A percentile compares a stretch with the other conserved stretches of the same genome.
phyloP scores from a whole-genome alignment of 2,888 invertebrate genomes.

The Leuctra nigra region DNA sequence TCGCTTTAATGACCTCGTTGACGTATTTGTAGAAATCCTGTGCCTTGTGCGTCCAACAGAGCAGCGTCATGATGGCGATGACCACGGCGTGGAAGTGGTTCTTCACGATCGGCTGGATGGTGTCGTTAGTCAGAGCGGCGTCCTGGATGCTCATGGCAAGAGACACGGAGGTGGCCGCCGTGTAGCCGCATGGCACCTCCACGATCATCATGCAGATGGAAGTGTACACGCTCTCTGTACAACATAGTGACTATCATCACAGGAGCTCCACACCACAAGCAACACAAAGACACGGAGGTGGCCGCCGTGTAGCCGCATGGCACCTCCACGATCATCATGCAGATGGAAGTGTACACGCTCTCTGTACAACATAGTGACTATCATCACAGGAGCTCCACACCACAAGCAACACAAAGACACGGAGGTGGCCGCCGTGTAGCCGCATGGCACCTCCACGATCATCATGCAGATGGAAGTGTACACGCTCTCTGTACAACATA shows the following conservation, averaged over 20 bases:
- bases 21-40: slow-evolving; percentile 51
- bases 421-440: slow-evolving; percentile 51
- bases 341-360: slow-evolving; percentile 48
- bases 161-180: slow-evolving; percentile 51
- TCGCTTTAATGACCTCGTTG: slow-evolving; percentile 43
- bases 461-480: slow-evolving; percentile 50
- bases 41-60: slow-evolving; percentile 56
- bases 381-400: too few relatives aligned
- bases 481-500: slow-evolving; percentile 44
- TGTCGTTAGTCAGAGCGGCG: slow-evolving; percentile 40
- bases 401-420: slow-evolving; percentile 50
- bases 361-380: too few relatives aligned
- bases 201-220: slow-evolving; percentile 49
- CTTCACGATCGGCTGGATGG: slow-evolving; percentile 35
- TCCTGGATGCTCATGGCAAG: slow-evolving; percentile 57
- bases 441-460: slow-evolving; percentile 53
- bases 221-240: slow-evolving; percentile 46
- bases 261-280: too few relatives aligned
- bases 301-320: slow-evolving; percentile 57
- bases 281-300: slow-evolving; percentile 47
- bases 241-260: too few relatives aligned
- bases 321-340: slow-evolving; percentile 49
- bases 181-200: slow-evolving; percentile 55
- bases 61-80: slow-evolving; percentile 51
- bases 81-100: slow-evolving; percentile 55